phyloP scores from a whole-genome alignment of 2,797 vertebrate genomes.

The Prionace glauca region DNA sequence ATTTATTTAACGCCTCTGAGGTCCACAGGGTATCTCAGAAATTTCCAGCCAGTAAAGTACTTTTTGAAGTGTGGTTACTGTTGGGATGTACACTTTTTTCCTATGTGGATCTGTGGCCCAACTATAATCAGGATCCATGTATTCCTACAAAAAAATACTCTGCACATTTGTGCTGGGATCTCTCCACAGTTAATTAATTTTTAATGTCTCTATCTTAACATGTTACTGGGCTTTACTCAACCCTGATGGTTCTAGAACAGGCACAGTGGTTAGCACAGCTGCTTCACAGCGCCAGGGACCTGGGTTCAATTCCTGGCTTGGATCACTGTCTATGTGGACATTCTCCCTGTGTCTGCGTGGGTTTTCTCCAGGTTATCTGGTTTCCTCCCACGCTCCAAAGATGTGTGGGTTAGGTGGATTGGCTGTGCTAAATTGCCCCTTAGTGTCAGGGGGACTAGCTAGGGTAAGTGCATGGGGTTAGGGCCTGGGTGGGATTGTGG shows the following conservation, averaged over 20 bases:
- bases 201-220: neutral
- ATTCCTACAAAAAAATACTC: neutral
- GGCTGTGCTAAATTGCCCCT: too few species aligned
- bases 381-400: too few species aligned
- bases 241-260: neutral
- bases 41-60: neutral
- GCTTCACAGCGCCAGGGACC: too few species aligned
- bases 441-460: too few species aligned
- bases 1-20: neutral
- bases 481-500: too few species aligned
- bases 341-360: too few species aligned
- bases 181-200: neutral
- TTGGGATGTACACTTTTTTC: neutral
- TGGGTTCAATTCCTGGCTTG: too few species aligned
- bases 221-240: neutral
- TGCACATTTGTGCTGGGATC: neutral
- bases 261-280: too few species aligned
- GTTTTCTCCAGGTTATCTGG: too few species aligned
- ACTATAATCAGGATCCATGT: neutral
- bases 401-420: too few species aligned
- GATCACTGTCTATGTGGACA: too few species aligned
- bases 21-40: neutral
- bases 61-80: neutral
- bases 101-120: neutral
- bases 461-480: too few species aligned